phyloP scores from a whole-genome alignment of 2,113 vertebrate species.

The Xiphias gladius region DNA sequence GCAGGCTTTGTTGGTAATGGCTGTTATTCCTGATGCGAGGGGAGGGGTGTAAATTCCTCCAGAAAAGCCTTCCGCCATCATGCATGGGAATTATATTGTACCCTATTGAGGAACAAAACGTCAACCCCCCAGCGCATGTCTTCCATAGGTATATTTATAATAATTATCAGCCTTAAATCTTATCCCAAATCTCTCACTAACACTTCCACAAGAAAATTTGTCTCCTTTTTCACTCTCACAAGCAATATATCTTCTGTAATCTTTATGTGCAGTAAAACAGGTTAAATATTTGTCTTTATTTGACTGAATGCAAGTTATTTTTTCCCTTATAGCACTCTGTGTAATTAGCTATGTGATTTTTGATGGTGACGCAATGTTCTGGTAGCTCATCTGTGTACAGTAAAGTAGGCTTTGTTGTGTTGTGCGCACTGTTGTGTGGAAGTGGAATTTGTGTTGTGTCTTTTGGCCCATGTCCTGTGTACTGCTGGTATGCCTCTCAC shows the following conservation, averaged over 20 bases:
- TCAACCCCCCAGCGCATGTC: slow-evolving; percentile 8
- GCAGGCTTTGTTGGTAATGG: slow-evolving; percentile 84
- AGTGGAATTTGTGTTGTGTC: slow-evolving; percentile 50
- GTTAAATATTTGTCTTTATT: slow-evolving; percentile 7
- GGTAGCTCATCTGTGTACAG: neutral
- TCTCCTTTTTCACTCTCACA: slow-evolving; percentile 34
- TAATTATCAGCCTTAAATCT: slow-evolving; percentile 42
- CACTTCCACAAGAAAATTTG: slow-evolving; percentile 41
- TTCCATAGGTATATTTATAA: slow-evolving; percentile 53
- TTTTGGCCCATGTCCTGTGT: slow-evolving; percentile 34
- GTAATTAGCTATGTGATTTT: slow-evolving; percentile 8
- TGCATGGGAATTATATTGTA: slow-evolving; percentile 69
- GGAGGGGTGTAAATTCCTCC: slow-evolving; percentile 83
- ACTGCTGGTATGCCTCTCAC: slow-evolving; percentile 62
- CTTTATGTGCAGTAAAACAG: neutral
- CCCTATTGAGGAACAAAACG: slow-evolving; percentile 57
- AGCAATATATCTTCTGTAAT: slow-evolving; percentile 23
- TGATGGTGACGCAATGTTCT: slow-evolving; percentile 2
- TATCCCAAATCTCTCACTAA: slow-evolving; percentile 32
- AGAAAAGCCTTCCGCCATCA: slow-evolving; percentile 61
- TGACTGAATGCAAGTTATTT: neutral
- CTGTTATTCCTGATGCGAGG: slow-evolving; percentile 80
- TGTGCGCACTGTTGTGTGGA: slow-evolving; percentile 35
- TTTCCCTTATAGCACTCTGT: neutral
- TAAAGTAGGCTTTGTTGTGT: slow-evolving; percentile 24